Evolutionary conservation across 2,113 vertebrate genomes (phyloP).

Genomic region (Corydoras maculifer): DNA sequence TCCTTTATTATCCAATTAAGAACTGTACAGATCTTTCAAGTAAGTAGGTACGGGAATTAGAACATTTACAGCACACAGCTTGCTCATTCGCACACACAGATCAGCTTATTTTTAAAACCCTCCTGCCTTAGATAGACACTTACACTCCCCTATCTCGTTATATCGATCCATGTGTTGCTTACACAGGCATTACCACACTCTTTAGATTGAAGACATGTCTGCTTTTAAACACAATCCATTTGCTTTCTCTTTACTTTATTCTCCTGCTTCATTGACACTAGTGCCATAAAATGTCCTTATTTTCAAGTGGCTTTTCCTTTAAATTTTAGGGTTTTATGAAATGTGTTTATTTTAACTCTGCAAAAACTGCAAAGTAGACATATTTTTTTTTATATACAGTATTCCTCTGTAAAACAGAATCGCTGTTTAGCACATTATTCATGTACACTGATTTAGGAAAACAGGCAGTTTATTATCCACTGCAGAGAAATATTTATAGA

Average conservation of each 20-base stretch:
- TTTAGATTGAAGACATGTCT: slow-evolving; percentile 38
- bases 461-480: slow-evolving; percentile 44
- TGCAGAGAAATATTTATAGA: slow-evolving; percentile 34
- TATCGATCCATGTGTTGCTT: slow-evolving; percentile 42
- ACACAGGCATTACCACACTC: slow-evolving; percentile 44
- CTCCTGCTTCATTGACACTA: neutral
- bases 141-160: slow-evolving; percentile 23
- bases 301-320: neutral
- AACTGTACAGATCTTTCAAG: slow-evolving; percentile 25
- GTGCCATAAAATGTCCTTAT: neutral
- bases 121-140: slow-evolving; percentile 20
- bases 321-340: neutral
- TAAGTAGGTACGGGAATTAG: neutral
- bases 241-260: slow-evolving; percentile 12
- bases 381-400: neutral
- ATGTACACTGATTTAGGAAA: slow-evolving; percentile 20
- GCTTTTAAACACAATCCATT: slow-evolving; percentile 30
- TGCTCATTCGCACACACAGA: neutral
- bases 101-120: slow-evolving; percentile 15
- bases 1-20: slow-evolving; percentile 19
- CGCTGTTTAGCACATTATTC: slow-evolving; percentile 28
- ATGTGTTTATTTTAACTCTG: neutral
- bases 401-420: slow-evolving; percentile 15
- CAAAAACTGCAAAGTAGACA: neutral
- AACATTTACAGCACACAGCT: neutral